A percentile compares a stretch with the other conserved stretches of the same genome.
Conservation (phyloP, 2,888 invertebrate species). For the Cheilosia vernalis region DNA sequence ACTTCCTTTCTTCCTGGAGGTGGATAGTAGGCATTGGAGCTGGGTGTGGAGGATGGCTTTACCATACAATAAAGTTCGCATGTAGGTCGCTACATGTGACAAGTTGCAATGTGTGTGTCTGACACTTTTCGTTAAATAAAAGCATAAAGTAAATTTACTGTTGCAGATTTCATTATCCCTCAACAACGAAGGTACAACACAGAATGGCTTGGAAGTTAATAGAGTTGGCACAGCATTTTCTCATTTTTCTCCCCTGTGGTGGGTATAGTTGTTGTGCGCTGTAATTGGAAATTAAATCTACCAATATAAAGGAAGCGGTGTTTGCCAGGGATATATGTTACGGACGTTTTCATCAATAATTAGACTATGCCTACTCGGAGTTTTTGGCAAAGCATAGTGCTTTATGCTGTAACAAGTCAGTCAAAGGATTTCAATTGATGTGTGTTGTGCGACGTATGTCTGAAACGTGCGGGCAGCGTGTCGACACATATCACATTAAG, state of each 20-base stretch:
- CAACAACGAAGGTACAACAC: conserved; percentile 3
- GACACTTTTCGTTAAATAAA: conserved; percentile 69
- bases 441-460: too few relatives aligned
- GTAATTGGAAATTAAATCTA: conserved; percentile 63
- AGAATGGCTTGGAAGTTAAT: conserved; percentile 34
- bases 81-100: conserved; percentile 52
- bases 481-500: too few relatives aligned
- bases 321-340: conserved; percentile 30
- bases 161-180: conserved; percentile 51
- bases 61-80: neutral
- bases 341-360: conserved; percentile 53
- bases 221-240: conserved; percentile 40
- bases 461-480: too few relatives aligned
- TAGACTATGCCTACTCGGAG: neutral
- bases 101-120: conserved; percentile 59
- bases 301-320: conserved; percentile 16
- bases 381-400: too few relatives aligned
- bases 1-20: conserved; percentile 4
- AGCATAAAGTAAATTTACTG: conserved; percentile 68
- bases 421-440: too few relatives aligned
- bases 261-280: conserved; percentile 4
- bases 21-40: neutral
- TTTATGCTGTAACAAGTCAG: too few relatives aligned
- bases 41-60: conserved; percentile 15
- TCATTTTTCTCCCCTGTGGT: neutral